Evolutionary conservation across 2,888 invertebrate species (phyloP).

Genomic region (Ephialtes manifestator): DNA sequence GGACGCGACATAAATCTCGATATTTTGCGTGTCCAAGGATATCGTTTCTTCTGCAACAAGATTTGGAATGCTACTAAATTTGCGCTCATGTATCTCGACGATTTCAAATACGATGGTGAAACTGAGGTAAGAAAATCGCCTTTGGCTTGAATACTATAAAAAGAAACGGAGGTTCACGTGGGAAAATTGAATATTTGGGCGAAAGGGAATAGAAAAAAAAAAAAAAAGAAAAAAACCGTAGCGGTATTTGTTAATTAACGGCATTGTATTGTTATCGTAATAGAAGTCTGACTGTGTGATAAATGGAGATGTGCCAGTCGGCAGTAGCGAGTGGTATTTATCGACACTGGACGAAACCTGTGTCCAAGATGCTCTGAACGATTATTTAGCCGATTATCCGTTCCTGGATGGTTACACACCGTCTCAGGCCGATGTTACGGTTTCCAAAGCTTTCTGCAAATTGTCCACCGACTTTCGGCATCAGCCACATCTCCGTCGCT

Average conservation of each 20-base stretch:
- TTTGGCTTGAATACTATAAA: background rate
- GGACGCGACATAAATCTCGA: conserved; percentile 98
- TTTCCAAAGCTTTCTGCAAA: conserved; percentile 77
- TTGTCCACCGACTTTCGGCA: conserved; percentile 73
- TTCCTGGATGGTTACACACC: conserved; percentile 85
- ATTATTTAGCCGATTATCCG: conserved; percentile 84
- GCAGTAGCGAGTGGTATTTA: conserved; percentile 78
- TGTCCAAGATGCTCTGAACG: conserved; percentile 83
- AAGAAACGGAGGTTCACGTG: background rate
- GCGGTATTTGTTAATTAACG: conserved; percentile 24
- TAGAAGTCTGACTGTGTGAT: conserved; percentile 63
- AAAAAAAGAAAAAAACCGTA: too few relatives aligned
- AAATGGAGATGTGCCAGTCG: conserved; percentile 67
- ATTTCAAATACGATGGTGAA: conserved; percentile 87
- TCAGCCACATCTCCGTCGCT: conserved; percentile 84
- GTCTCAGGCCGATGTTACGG: conserved; percentile 84
- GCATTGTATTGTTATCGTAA: conserved; percentile 55
- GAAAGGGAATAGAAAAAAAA: background rate
- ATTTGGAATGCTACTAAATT: conserved; percentile 99
- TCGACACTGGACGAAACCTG: conserved; percentile 79
- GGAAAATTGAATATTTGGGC: background rate
- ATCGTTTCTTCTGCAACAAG: conserved; percentile 99
- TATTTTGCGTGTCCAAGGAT: conserved; percentile 96
- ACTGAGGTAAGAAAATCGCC: conserved; percentile 73
- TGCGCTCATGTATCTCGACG: conserved; percentile 91